phyloP scores from a whole-genome alignment of 2,888 invertebrate species.

The Eucriotettix oculatus region DNA sequence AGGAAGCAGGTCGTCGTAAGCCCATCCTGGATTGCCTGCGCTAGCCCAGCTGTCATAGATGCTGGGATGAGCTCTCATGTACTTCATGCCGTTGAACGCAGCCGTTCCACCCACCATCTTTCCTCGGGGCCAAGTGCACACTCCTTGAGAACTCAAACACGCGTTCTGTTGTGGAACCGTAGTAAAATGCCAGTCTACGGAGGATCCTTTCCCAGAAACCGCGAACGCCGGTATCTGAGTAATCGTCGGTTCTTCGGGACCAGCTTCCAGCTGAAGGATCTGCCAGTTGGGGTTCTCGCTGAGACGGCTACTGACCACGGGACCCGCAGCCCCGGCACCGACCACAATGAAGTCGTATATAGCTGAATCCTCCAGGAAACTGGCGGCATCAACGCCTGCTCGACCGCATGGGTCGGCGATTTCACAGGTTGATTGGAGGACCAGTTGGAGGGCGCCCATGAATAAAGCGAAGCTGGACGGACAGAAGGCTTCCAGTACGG shows the following conservation, averaged over 20 bases:
- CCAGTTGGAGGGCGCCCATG: conserved; percentile 17
- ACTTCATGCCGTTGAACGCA: conserved; percentile 83
- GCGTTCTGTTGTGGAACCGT: conserved; percentile 24
- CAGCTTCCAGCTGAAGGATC: conserved; percentile 17
- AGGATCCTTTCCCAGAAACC: conserved; percentile 18
- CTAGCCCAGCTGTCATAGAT: conserved; percentile 86
- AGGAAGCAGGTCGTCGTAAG: conserved; percentile 55
- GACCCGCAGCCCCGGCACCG: conserved; percentile 29
- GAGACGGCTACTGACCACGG: conserved; percentile 30
- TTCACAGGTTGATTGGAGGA: conserved; percentile 16
- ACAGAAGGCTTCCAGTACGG: conserved; percentile 15
- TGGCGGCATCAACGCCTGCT: conserved; percentile 5
- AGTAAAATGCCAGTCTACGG: conserved; percentile 28
- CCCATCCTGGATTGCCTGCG: conserved; percentile 78
- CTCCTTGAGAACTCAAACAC: conserved; percentile 25
- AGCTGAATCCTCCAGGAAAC: conserved; percentile 9
- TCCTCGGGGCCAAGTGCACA: conserved; percentile 83
- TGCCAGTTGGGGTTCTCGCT: conserved; percentile 27
- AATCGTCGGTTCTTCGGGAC: conserved; percentile 28
- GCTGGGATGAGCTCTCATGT: conserved; percentile 69
- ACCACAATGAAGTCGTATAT: conserved; percentile 20
- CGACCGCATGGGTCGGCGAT: conserved; percentile 18
- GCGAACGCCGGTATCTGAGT: conserved; percentile 24
- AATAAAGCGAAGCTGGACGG: conserved; percentile 16
- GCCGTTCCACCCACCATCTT: conserved; percentile 82